Evolutionary conservation across 2,113 vertebrate species (phyloP), one percentile per base, ranked within the genome.

Genomic region (Vulpes vulpes): DNA sequence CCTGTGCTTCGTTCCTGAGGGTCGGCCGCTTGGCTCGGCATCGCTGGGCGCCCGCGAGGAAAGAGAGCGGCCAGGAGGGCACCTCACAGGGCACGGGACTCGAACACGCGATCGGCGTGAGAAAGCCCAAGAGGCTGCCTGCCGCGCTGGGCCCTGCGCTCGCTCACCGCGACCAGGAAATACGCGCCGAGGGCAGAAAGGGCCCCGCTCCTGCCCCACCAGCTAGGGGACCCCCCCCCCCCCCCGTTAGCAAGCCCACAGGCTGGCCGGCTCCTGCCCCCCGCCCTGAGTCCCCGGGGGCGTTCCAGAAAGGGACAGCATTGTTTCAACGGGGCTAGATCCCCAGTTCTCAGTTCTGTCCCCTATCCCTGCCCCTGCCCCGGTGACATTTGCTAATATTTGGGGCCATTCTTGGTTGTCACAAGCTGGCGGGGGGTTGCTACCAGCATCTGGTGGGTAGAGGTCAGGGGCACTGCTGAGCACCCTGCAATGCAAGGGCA

Each of bases 381-480:
- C 12, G 30, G 55, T 3, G 2, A 73, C 35, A 65, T 62, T 43
- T 32, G 27, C 4, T 30, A 53, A 35, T 15, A 30, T 79, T 4
- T 49, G 62, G 23, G 91, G 65, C 30, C n/a, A 19, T 65, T 65
- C 51, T 32, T 12, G 15, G 20, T 35, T 43, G 30, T 64, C 65
- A 51, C 6, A 19, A 14, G 25, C 11, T 11, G 14, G 19, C 27
- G 19, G 3, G 32, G n/a, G 3, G 1, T 0, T 22, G 25, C 49
- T 83, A 1, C n/a, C 78, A 59, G 60, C 7, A 27, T 73, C 17
- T 23, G 11, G 12, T 5, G 23, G 25, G 65, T 22, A 57, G 79
- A 57, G 27, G 25, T 3, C 38, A 62, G 32, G 25, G 25, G 49
- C 2, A 4, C 74, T 5, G 14, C 43, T 78, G 17, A 76, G 25